Conservation (phyloP, 2,113 vertebrate species). For the Osmerus eperlanus region DNA sequence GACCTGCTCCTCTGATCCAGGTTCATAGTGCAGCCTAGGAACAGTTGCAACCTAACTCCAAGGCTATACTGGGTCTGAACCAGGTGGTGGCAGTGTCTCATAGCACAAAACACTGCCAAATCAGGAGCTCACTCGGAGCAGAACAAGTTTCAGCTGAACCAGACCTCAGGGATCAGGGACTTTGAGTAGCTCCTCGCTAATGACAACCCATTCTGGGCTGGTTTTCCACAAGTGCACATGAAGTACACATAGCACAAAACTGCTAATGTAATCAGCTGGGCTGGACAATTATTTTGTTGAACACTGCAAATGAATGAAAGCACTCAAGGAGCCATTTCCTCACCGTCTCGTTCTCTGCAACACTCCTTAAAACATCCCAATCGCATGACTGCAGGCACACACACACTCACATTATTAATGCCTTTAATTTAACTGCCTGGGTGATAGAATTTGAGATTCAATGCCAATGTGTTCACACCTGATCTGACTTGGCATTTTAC, state of each 20-base stretch:
- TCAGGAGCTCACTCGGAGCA: neutral
- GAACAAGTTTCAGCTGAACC: too few relatives aligned
- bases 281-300: neutral
- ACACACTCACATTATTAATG: neutral
- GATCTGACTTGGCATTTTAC: neutral
- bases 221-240: neutral
- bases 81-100: constrained; percentile 62
- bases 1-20: too few relatives aligned
- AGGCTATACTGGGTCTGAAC: constrained; percentile 16
- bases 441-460: too few relatives aligned
- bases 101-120: neutral
- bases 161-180: too few relatives aligned
- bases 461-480: neutral
- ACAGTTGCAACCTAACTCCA: neutral
- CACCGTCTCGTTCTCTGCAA: neutral
- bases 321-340: neutral
- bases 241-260: neutral
- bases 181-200: too few relatives aligned
- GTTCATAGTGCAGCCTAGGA: too few relatives aligned
- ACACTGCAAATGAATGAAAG: neutral
- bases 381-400: neutral
- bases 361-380: neutral
- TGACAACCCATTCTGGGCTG: too few relatives aligned
- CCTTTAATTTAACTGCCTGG: neutral
- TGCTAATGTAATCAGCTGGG: neutral